Evolutionary conservation across 2,888 invertebrate genomes (phyloP).

Genomic region (Stenolophus ochropezus): DNA sequence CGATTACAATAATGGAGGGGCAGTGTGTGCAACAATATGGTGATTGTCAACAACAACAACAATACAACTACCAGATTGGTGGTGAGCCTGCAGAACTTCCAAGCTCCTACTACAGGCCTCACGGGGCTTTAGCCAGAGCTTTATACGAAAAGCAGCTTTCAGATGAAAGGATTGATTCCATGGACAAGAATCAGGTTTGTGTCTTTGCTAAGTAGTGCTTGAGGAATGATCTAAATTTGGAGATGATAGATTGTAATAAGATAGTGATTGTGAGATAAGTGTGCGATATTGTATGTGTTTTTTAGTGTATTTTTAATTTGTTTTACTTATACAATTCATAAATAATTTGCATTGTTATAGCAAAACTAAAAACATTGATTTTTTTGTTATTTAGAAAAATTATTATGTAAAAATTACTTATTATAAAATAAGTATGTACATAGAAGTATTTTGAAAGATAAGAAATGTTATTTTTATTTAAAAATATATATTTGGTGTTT

Average conservation of each 20-base stretch:
- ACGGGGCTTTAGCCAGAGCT: slow-evolving; percentile 83
- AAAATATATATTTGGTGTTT: no score
- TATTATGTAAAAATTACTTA: no score
- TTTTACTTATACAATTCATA: no score
- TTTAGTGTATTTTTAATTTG: no score
- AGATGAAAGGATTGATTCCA: slow-evolving; percentile 80
- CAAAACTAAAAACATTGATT: no score
- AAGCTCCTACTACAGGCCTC: slow-evolving; percentile 77
- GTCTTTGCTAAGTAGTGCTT: background rate
- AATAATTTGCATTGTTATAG: no score
- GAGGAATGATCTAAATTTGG: background rate
- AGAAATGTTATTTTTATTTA: no score
- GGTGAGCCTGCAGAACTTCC: slow-evolving; percentile 7
- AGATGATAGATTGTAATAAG: background rate
- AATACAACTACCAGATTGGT: background rate
- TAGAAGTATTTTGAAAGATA: no score
- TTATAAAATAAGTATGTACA: no score
- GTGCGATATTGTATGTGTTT: no score
- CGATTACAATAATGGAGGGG: slow-evolving; percentile 10
- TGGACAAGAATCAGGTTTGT: slow-evolving; percentile 83
- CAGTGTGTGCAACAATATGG: slow-evolving; percentile 1
- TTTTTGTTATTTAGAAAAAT: no score
- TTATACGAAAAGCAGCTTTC: slow-evolving; percentile 83
- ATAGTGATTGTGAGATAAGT: no score
- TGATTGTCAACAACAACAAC: background rate